phyloP scores from a whole-genome alignment of 2,113 vertebrate species.

The Malurus cyaneus region DNA sequence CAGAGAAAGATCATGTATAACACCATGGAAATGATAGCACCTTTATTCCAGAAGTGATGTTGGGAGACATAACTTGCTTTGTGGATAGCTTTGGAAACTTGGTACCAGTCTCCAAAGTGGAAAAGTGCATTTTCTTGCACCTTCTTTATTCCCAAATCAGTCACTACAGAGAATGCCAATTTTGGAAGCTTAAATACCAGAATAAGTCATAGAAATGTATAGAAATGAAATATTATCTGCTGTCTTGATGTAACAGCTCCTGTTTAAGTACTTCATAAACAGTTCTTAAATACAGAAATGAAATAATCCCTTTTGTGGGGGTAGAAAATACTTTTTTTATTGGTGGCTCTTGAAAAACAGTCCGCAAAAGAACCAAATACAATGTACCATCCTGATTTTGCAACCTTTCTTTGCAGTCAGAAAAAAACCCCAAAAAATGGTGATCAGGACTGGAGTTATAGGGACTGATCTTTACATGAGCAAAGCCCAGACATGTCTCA shows the following conservation, averaged over 20 bases:
- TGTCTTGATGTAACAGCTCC: background rate
- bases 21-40: background rate
- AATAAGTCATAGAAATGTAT: background rate
- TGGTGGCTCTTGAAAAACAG: background rate
- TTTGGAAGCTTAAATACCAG: background rate
- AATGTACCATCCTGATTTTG: background rate
- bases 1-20: background rate
- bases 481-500: background rate
- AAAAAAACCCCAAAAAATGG: rapidly evolving
- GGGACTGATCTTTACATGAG: background rate
- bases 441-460: background rate
- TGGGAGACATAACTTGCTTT: background rate
- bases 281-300: background rate
- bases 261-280: background rate
- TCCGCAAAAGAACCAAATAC: background rate
- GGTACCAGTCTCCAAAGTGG: background rate
- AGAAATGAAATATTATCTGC: background rate
- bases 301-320: background rate
- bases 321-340: background rate
- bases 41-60: background rate
- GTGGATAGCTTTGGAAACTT: background rate
- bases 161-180: background rate
- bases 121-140: background rate
- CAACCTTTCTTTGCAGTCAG: background rate
- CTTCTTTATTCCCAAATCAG: background rate